These are phyloP conservation scores for Xanthorhoe designata DNA, from an alignment of 2,888 invertebrate species.

Conservation along the genomic window DNA sequence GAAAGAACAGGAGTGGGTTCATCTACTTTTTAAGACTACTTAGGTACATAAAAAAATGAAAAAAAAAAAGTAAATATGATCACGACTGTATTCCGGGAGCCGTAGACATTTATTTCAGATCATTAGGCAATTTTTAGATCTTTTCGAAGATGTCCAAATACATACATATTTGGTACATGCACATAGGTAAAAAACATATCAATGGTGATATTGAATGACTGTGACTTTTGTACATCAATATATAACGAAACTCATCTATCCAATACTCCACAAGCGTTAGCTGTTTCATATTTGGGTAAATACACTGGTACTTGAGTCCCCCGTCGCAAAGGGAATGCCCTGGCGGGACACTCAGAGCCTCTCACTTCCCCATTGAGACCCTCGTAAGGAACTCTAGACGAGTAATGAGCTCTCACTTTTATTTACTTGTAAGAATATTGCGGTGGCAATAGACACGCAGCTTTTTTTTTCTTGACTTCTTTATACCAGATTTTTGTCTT, in stretches of 20 bases:
- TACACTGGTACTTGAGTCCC: constrained; percentile 42
- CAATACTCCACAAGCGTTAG: constrained; percentile 1
- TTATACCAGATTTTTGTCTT: not conserved
- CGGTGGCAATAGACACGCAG: constrained; percentile 24
- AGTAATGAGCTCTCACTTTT: constrained; percentile 67
- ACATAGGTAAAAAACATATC: too few relatives aligned
- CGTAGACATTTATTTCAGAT: too few relatives aligned
- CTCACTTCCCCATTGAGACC: constrained; percentile 63
- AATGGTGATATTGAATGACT: too few relatives aligned
- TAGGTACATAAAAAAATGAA: too few relatives aligned
- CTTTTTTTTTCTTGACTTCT: not conserved
- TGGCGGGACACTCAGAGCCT: constrained; percentile 56
- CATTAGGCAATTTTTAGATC: too few relatives aligned
- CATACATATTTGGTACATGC: too few relatives aligned
- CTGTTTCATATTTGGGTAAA: constrained; percentile 38
- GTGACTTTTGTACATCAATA: too few relatives aligned
- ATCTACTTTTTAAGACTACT: too few relatives aligned
- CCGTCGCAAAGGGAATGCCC: constrained; percentile 45
- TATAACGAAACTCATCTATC: not conserved
- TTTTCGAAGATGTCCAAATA: too few relatives aligned
- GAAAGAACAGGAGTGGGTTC: too few relatives aligned
- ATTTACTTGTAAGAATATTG: constrained; percentile 39
- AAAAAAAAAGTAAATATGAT: too few relatives aligned
- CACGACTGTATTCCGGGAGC: too few relatives aligned
- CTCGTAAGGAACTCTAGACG: constrained; percentile 64